Evolutionary conservation across 2,888 invertebrate genomes (phyloP), one percentile per base, ranked within the genome.

Genomic region (Diarsia brunnea): DNA sequence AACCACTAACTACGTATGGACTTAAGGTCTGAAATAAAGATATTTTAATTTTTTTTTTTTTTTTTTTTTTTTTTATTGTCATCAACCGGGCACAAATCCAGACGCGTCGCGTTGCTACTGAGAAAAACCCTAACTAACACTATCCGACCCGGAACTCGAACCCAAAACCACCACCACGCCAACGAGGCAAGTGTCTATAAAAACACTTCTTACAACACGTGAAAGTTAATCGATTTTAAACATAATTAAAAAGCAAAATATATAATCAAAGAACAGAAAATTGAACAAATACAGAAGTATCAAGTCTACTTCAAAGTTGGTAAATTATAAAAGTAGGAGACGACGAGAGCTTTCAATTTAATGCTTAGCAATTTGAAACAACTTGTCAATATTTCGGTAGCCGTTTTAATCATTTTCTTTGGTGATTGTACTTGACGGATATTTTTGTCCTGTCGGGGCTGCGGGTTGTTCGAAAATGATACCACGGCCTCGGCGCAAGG

Each of bases 341-440:
- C 74, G 51, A 53, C n/a, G 27, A 72, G 24, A 45, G 10, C 38
- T 82, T 68, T 64, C 74, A 68, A 53, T 65, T 68, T 14, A 81
- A 27, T 78, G 51, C 63, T 68, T 63, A 64, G 55, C 31, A 58
- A 66, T 66, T 77, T 51, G 24, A 63, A 69, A 70, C 51, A 78
- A 69, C 51, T 73, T 77, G 78, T 72, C 82, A 81, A 70, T 82
- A 82, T 67, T 73, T 81, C 60, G 61, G n/a, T 53, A 53, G 47
- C 21, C n/a, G n/a, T 64, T 63, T 64, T 63, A 49, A 38, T 24
- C n/a, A 10, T 65, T 55, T 61, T 19, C 21, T 53, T 47, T 71
- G n/a, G 31, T 68, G 5, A n/a, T 27, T 24, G 10, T 77, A 76
- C 76, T 81, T 60, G 60, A 55, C 27, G 21, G 51, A 7, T 58